Evolutionary conservation across 2,113 vertebrate genomes (phyloP), one percentile per base, ranked within the genome.

Genomic region (Larimichthys polyactis): DNA sequence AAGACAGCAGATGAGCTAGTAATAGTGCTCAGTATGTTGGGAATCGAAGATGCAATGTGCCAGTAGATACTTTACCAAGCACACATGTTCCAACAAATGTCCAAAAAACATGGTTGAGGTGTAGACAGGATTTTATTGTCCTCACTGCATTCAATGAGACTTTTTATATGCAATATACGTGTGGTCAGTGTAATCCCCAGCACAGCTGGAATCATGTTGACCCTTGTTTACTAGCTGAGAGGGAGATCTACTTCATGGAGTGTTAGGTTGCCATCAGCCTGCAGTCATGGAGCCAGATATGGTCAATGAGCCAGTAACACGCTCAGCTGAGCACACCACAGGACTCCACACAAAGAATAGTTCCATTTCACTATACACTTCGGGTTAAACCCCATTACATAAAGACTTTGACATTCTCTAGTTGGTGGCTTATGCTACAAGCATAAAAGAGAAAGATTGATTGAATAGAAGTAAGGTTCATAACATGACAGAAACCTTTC

Each of bases 281-380:
- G 48, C n/a, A 70, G 72, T 60, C 27, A 60, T 49, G 20, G 27
- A 81, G 77, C 51, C 68, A 54, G 54, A 71, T 59, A 32, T 52
- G 74, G 58, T 75, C 55, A 77, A 44, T 77, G 71, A 82, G 75
- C 11, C 76, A 7, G 43, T 64, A 46, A 77, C 78, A 79, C 7
- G 15, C 57, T 83, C 75, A 66, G 27, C 77, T 83, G 79, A 81
- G 46, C 81, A 44, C 68, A 78, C 63, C 2, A 6, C 71, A 20
- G 48, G 71, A 63, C 46, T 51, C 63, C 40, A 5, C 17, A 2
- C 5, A 14, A 27, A 71, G 48, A 74, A 3, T 14, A 3, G 3
- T 19, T 68, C 20, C 7, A 16, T 40, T 67, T 40, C 55, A 11
- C 58, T 40, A 4, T 24, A 15, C 32, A 49, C 14, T 43, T 1